Evolutionary conservation across 1,140 invertebrate species (phyloP).

Genomic region (Trichonephila inaurata): DNA sequence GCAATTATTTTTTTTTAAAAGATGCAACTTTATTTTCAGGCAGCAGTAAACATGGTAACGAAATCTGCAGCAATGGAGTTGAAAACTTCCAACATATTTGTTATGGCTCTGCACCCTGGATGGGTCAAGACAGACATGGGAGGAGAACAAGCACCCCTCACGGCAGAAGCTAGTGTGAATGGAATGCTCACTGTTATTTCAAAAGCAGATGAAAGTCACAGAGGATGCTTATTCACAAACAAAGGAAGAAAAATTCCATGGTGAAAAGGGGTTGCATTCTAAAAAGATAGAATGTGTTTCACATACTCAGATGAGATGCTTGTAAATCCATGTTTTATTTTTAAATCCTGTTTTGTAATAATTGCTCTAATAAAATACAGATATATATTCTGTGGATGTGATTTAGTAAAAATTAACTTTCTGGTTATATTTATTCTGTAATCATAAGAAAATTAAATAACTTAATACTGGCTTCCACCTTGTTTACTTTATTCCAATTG

Average conservation of each 20-base stretch:
- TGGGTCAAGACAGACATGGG: conserved; percentile 96
- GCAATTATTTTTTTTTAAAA: background rate
- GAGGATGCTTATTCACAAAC: conserved; percentile 55
- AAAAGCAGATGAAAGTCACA: conserved; percentile 56
- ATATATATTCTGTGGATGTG: background rate
- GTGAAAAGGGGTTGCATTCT: background rate
- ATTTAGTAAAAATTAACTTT: no score
- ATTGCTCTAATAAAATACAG: background rate
- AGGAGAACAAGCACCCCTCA: conserved; percentile 51
- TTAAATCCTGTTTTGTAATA: background rate
- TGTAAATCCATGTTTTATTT: background rate
- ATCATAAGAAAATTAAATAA: no score
- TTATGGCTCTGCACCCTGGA: conserved; percentile 90
- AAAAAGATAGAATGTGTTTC: background rate
- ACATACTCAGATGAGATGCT: background rate
- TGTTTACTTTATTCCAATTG: no score
- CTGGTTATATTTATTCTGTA: no score
- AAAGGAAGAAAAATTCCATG: conserved; percentile 63
- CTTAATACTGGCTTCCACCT: no score
- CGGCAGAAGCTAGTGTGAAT: conserved; percentile 62
- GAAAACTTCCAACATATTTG: conserved; percentile 78
- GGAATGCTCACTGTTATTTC: conserved; percentile 61
- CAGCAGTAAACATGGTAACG: conserved; percentile 65
- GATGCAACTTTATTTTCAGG: conserved; percentile 33
- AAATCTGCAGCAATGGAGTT: conserved; percentile 47